Conservation (phyloP, 2,888 invertebrate species). For the Opisthograptis luteolata region DNA sequence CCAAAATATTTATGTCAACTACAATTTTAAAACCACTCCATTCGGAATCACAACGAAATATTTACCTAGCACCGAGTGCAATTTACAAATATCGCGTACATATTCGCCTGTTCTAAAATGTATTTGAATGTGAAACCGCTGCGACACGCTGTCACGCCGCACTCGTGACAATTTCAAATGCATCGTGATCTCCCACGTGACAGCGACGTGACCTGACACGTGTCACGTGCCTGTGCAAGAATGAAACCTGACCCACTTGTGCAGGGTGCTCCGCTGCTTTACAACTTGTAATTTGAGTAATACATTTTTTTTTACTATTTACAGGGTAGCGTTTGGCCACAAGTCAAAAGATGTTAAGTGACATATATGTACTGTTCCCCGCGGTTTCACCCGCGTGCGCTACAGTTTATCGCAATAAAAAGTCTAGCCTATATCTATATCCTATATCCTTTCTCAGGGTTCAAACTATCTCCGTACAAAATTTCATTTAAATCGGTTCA, state of each 20-base stretch:
- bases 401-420: no score
- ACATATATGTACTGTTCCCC: no score
- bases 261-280: not conserved
- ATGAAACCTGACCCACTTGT: not conserved
- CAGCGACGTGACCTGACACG: slow-evolving; percentile 24
- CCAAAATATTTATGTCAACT: slow-evolving; percentile 17
- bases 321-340: no score
- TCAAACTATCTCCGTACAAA: no score
- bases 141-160: slow-evolving; percentile 12
- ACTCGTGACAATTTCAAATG: slow-evolving; percentile 32
- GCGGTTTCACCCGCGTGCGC: no score
- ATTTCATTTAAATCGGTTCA: no score
- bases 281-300: not conserved
- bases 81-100: slow-evolving; percentile 21
- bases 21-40: slow-evolving; percentile 17
- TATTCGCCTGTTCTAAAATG: slow-evolving; percentile 22
- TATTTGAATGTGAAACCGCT: slow-evolving; percentile 19
- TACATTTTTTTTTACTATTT: no score
- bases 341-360: no score
- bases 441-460: no score
- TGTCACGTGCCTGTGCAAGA: slow-evolving; percentile 13
- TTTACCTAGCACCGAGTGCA: slow-evolving; percentile 20
- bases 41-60: slow-evolving; percentile 17
- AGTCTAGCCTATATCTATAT: no score
- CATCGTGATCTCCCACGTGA: slow-evolving; percentile 27